A percentile compares a stretch with the other conserved stretches of the same genome.
Evolutionary conservation across 2,888 invertebrate genomes (phyloP).

Genomic region (Drosophila birchii): DNA sequence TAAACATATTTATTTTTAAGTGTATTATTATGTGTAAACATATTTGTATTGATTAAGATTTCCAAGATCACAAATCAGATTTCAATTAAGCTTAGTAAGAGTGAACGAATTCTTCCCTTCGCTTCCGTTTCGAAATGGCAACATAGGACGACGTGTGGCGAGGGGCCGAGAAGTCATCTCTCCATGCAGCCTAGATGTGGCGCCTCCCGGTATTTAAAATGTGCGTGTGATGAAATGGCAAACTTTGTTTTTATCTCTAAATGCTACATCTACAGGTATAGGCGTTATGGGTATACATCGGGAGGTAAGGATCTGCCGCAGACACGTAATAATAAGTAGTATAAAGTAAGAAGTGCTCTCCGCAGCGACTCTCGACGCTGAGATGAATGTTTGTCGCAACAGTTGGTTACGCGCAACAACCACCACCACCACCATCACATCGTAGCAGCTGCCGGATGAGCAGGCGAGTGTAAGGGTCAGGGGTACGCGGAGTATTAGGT

Average conservation of each 20-base stretch:
- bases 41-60: conserved; percentile 71
- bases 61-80: conserved; percentile 78
- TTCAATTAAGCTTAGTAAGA: conserved; percentile 58
- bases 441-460: conserved; percentile 66
- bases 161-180: background rate
- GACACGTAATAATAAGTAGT: conserved; percentile 13
- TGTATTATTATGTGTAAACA: conserved; percentile 70
- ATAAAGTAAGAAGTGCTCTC: background rate
- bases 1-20: conserved; percentile 56
- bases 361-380: background rate
- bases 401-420: conserved; percentile 57
- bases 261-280: conserved; percentile 18
- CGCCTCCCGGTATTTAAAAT: conserved; percentile 6
- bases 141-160: conserved; percentile 9
- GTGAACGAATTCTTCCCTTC: conserved; percentile 15
- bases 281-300: background rate
- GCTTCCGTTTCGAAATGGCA: conserved; percentile 40
- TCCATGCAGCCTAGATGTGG: too few relatives aligned
- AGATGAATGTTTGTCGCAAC: conserved; percentile 45
- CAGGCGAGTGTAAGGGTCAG: conserved; percentile 16
- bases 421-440: conserved; percentile 46
- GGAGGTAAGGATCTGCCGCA: conserved; percentile 1
- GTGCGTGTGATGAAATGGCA: conserved; percentile 9
- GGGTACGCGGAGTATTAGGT: background rate
- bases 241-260: conserved; percentile 28